Percentiles rank a stretch among this genome's conserved stretches.
Evolutionary conservation across 35 echinoderm and acorn worm species (phyloP).

Genomic region (Apostichopus parvimensis): DNA sequence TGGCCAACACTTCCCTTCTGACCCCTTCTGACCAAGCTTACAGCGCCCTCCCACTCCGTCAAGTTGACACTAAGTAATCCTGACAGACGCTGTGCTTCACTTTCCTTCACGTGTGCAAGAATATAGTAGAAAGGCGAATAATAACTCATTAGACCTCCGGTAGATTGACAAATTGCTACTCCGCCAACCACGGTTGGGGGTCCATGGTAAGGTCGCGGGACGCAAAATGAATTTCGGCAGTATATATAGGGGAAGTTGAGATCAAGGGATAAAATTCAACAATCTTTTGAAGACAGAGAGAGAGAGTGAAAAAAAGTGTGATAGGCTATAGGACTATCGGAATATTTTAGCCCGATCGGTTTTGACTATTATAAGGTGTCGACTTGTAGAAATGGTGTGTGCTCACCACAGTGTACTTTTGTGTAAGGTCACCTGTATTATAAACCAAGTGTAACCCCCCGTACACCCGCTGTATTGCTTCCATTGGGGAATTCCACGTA

Average conservation of each 20-base stretch:
- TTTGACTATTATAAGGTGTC: constrained; percentile 31
- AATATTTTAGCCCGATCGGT: not conserved
- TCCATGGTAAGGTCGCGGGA: constrained; percentile 15
- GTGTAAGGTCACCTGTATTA: constrained; percentile 21
- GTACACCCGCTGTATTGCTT: constrained; percentile 9
- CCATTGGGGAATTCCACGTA: constrained; percentile 42
- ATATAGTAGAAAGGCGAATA: constrained; percentile 47
- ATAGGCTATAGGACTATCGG: not conserved
- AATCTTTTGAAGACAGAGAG: not conserved
- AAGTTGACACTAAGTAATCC: constrained; percentile 3
- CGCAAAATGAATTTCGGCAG: constrained; percentile 52
- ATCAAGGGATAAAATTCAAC: constrained; percentile 3
- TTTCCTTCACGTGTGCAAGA: constrained; percentile 12
- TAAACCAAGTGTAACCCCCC: not conserved
- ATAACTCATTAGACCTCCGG: constrained; percentile 54
- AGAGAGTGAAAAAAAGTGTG: not conserved
- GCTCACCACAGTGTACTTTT: constrained; percentile 47
- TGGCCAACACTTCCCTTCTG: not conserved
- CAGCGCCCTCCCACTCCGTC: constrained; percentile 26
- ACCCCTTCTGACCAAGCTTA: constrained; percentile 9
- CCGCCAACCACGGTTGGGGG: constrained; percentile 40
- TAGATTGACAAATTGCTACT: constrained; percentile 63
- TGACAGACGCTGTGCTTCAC: constrained; percentile 30
- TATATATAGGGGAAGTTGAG: not conserved
- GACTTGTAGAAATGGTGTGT: constrained; percentile 25